These are phyloP conservation scores for Gymnoscopelus microlampas DNA, from an alignment of 2,797 vertebrate species.

Conservation along the genomic window DNA sequence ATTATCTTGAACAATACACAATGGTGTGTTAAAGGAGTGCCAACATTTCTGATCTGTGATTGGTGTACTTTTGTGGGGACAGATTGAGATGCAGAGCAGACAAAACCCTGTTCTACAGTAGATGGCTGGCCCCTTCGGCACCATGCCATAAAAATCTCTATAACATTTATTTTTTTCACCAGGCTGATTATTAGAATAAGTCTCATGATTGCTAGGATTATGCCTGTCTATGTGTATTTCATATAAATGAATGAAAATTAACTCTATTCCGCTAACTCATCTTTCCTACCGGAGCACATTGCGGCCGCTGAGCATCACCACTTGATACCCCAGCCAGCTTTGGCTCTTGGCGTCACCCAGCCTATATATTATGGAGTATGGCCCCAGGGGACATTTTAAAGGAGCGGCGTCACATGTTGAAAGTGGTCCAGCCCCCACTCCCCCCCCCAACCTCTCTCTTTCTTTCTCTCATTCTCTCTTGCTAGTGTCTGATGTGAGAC, in stretches of 20 bases:
- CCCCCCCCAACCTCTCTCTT: constrained; percentile 33
- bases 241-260: background rate
- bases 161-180: background rate
- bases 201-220: constrained; percentile 38
- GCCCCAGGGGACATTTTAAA: constrained; percentile 12
- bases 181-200: constrained; percentile 32
- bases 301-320: background rate
- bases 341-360: background rate
- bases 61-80: no score
- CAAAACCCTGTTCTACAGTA: no score
- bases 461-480: constrained; percentile 42
- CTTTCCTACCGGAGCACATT: background rate
- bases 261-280: background rate
- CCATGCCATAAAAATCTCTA: constrained; percentile 23
- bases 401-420: constrained; percentile 25
- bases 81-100: no score
- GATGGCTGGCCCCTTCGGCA: constrained; percentile 36
- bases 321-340: background rate
- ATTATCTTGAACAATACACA: no score
- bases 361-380: background rate
- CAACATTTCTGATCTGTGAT: no score
- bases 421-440: constrained; percentile 34
- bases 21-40: no score
- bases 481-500: constrained; percentile 68
- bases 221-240: constrained; percentile 18